Evolutionary conservation across 2,888 invertebrate species (phyloP), one percentile per base, ranked within the genome.

Genomic region (Eurytoma adleriae): DNA sequence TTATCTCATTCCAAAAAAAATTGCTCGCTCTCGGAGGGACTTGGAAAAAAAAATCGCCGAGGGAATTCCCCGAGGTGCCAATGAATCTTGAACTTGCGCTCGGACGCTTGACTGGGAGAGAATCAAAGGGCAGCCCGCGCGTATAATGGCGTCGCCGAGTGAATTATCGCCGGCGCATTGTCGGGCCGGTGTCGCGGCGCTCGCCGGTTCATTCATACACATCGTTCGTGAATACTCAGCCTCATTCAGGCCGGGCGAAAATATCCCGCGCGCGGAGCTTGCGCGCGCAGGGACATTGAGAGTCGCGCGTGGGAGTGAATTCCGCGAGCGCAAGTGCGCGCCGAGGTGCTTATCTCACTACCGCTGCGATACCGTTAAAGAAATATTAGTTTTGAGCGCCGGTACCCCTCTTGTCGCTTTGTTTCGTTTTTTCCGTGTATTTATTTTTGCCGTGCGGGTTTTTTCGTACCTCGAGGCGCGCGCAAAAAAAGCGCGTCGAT

Each of bases 361-460:
- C 87, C 89, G 88, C 89, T 88, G 87, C n/a, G 7, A 27, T 75
- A 80, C 80, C 76, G 76, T 76, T 68, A 72, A 71, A 61, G 68
- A 68, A 67, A 72, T 75, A 75, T 75, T 79, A 66, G 64, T 67
- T 75, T 79, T 70, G 50, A 57, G 50, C 20, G 3, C n/a, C 12
- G 16, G 48, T 13, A 16, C 12, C n/a, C 14, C 30, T n/a, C 10
- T n/a, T 12, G 48, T 10, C 40, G 24, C 24, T 24, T 24, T 24
- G 24, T 67, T 30, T 24, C 52, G 30, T 27, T 14, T n/a, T 54
- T 61, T 16, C 50, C 7, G 16, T 52, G 14, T 24, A 13, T n/a
- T 2, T 50, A 18, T 59, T 24, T 30, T 14, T 14, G 4, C 24
- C 14, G 14, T 59, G 1, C 7, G 1, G 0, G 16, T 14, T 54